Base-by-base conservation (phyloP, 2,888 invertebrate genomes). In the Lepidonotus clava region DNA sequence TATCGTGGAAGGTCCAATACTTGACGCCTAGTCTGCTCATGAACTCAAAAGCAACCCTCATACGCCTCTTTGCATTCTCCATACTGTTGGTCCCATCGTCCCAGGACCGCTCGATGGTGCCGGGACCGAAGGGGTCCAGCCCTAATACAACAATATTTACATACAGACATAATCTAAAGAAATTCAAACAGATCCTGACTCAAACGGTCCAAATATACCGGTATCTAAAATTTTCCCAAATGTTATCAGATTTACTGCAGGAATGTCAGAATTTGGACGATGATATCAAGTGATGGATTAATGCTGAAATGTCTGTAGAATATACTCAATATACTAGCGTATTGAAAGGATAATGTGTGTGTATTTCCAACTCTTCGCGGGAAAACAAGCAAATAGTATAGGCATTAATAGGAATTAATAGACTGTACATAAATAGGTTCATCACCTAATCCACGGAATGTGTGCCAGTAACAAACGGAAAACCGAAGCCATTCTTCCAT, bases 401-500 rank as follows among this genome's bases (percentile, higher is more conserved):
- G 18, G 18, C 46, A 46, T n/a, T n/a, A n/a, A n/a, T n/a, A n/a
- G n/a, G n/a, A n/a, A n/a, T n/a, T n/a, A n/a, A n/a, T 46, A 46
- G 18, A 46, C 8, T 46, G 46, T 11, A 46, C 8, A 56, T 71
- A 71, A 71, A 34, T 46, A 8, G 66, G 28, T 34, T 40, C 8
- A 53, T 56, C 92, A 51, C 95, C 94, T 88, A 93, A 92, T 86
- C 95, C 94, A 76, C 95, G 89, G 90, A 95, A 95, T 14, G 95
- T 94, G 91, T 95, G 95, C 94, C 95, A 95, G 91, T 96, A 95
- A 21, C 96, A 95, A 0, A 96, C 94, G 80, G 96, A 95, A 90
- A 95, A 96, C 76, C 96, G 95, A 24, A 96, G 94, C 96, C 96
- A 96, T 21, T 96, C 96, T 89, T 96, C 96, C 96, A 96, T 96